These are phyloP conservation scores for Cryptoleucopteryx plumbea DNA, from an alignment of 2,113 vertebrate genomes.

Conservation along the genomic window DNA sequence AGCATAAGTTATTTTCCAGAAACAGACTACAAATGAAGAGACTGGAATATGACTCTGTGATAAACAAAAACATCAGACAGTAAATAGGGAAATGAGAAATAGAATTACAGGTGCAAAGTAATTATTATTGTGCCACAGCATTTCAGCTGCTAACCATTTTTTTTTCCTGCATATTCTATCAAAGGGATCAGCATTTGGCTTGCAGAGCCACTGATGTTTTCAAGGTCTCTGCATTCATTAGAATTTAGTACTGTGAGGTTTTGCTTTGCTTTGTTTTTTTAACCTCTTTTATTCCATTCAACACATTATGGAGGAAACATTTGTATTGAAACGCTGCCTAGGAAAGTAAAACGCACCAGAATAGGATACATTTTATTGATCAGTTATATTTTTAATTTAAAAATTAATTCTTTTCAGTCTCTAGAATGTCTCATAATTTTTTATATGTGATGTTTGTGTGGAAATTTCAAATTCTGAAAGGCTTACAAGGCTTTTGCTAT, in stretches of 20 bases:
- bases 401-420: background rate
- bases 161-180: conserved; percentile 42
- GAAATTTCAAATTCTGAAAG: background rate
- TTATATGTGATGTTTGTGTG: background rate
- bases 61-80: conserved; percentile 50
- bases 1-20: background rate
- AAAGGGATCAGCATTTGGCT: conserved; percentile 17
- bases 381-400: background rate
- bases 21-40: conserved; percentile 17
- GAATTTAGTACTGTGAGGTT: conserved; percentile 33
- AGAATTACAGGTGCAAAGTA: background rate
- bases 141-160: conserved; percentile 17
- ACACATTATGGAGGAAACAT: background rate
- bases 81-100: conserved; percentile 27
- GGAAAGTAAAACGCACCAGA: background rate
- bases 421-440: background rate
- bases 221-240: conserved; percentile 67
- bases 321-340: background rate
- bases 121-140: background rate
- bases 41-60: background rate
- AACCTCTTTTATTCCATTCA: conserved; percentile 26
- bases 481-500: background rate
- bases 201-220: conserved; percentile 41
- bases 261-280: background rate
- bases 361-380: background rate